A percentile compares a stretch with the other conserved stretches of the same genome.
Evolutionary conservation across 2,888 invertebrate genomes (phyloP).

Genomic region (Drosophila formosana): DNA sequence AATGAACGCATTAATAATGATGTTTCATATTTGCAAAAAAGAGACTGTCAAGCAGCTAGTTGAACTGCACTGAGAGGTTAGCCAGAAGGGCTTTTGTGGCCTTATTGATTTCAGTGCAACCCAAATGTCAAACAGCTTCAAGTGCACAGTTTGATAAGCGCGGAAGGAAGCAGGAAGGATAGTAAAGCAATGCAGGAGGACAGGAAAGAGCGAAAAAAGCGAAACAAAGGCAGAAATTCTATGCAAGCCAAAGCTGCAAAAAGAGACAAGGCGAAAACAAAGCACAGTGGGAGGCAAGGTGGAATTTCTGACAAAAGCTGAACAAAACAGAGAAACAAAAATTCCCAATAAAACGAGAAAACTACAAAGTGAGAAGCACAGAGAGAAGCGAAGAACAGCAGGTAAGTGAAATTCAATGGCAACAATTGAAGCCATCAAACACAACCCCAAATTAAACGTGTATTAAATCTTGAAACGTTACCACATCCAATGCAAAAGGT

Average conservation of each 20-base stretch:
- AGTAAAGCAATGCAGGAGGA: background rate
- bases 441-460: background rate
- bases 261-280: background rate
- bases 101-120: background rate
- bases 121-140: background rate
- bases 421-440: background rate
- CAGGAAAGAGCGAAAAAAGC: background rate
- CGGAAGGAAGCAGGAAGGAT: background rate
- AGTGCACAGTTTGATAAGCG: background rate
- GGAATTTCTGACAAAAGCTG: background rate
- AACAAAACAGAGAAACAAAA: background rate
- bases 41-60: background rate
- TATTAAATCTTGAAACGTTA: background rate
- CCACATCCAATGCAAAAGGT: background rate
- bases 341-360: background rate
- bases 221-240: background rate
- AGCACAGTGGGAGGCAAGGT: background rate
- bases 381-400: background rate
- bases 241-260: background rate
- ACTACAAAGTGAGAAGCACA: background rate
- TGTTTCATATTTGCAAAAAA: too few relatives aligned
- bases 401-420: background rate
- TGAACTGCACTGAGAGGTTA: background rate
- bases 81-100: background rate
- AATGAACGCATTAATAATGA: too few relatives aligned